Percentiles rank a stretch among this genome's conserved stretches.
These are phyloP conservation scores for Amblyopsis rosae DNA, from an alignment of 2,113 vertebrate genomes.

Conservation along the genomic window DNA sequence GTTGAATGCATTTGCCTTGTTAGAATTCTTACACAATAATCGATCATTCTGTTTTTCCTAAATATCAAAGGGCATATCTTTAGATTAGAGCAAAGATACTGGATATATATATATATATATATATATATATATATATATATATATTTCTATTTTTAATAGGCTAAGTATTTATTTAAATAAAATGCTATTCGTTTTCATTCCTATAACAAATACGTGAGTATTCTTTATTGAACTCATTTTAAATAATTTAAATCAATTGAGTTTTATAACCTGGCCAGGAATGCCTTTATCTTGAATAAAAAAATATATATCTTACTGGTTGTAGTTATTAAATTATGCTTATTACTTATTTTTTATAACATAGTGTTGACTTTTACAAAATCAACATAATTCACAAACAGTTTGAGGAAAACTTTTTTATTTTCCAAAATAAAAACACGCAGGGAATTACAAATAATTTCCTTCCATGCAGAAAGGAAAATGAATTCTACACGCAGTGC, in stretches of 20 bases:
- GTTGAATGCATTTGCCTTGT: too few relatives aligned
- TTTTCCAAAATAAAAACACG: constrained; percentile 15
- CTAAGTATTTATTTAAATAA: background rate
- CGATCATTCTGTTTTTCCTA: background rate
- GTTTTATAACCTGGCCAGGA: too few relatives aligned
- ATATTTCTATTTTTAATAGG: background rate
- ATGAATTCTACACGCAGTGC: constrained; percentile 60
- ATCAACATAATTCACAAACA: background rate
- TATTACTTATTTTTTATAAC: background rate
- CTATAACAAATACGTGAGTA: too few relatives aligned
- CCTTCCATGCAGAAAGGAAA: constrained; percentile 8
- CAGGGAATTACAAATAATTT: constrained; percentile 5
- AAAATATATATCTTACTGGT: too few relatives aligned
- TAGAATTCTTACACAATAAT: too few relatives aligned
- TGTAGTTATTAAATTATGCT: too few relatives aligned
- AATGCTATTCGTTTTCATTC: background rate
- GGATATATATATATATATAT: background rate
- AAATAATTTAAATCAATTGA: too few relatives aligned
- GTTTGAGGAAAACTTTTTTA: constrained; percentile 8
- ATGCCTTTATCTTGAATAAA: too few relatives aligned
- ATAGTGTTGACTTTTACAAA: background rate
- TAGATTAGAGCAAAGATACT: too few relatives aligned
- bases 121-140: background rate
- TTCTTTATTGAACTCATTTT: too few relatives aligned
- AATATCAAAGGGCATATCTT: too few relatives aligned